phyloP scores from a whole-genome alignment of 2,797 vertebrate genomes.

The Meda fulgida region DNA sequence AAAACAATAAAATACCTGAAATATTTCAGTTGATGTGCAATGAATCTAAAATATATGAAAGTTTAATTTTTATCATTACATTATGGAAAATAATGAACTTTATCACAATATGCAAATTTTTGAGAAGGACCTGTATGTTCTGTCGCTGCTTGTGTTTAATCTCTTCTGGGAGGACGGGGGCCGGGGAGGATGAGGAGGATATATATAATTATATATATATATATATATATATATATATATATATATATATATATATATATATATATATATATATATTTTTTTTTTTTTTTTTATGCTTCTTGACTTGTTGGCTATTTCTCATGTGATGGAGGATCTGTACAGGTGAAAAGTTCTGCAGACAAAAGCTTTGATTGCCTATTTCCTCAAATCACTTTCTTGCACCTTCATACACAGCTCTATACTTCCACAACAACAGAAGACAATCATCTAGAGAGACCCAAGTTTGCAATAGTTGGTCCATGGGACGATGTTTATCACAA shows the following conservation, averaged over 20 bases:
- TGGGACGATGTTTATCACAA: neutral
- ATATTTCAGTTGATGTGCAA: too few relatives aligned
- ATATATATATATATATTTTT: too few relatives aligned
- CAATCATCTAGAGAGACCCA: neutral
- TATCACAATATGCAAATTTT: too few relatives aligned
- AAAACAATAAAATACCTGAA: too few relatives aligned
- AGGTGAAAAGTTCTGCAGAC: neutral
- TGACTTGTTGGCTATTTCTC: neutral
- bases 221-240: too few relatives aligned
- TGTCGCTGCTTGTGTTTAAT: constrained; percentile 66
- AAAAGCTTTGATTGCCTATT: neutral
- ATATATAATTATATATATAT: too few relatives aligned
- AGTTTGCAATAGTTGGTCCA: neutral
- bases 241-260: too few relatives aligned
- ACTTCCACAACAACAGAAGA: constrained; percentile 2
- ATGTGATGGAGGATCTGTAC: neutral
- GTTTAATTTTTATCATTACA: too few relatives aligned
- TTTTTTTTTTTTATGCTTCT: neutral
- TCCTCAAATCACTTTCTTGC: constrained; percentile 6
- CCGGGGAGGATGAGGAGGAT: constrained; percentile 32
- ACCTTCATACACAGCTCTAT: neutral
- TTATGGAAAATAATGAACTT: too few relatives aligned
- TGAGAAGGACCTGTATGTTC: too few relatives aligned
- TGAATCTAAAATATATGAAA: too few relatives aligned
- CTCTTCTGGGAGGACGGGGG: constrained; percentile 59